These are phyloP conservation scores for Florisuga fusca DNA, from an alignment of 2,797 vertebrate genomes.

Conservation along the genomic window DNA sequence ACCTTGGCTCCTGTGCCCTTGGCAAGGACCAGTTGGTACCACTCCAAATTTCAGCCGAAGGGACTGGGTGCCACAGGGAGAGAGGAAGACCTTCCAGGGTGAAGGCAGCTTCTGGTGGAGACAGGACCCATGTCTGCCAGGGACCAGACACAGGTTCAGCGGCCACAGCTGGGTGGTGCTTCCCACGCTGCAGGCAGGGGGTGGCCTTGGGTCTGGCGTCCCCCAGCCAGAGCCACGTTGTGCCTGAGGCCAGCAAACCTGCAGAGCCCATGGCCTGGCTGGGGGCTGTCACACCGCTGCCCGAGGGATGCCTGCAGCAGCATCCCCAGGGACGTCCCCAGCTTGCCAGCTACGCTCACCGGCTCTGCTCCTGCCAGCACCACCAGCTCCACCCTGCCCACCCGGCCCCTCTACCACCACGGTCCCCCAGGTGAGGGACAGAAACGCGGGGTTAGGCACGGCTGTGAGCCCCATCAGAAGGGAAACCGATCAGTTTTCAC, in stretches of 20 bases:
- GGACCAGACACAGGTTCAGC: neutral
- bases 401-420: neutral
- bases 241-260: conserved; percentile 91
- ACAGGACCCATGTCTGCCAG: neutral
- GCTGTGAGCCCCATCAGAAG: neutral
- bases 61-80: neutral
- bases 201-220: neutral
- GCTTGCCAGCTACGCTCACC: neutral
- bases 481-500: neutral
- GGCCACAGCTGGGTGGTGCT: neutral
- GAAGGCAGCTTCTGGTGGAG: neutral
- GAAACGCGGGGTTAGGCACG: neutral
- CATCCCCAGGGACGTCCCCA: neutral
- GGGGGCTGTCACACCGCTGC: neutral
- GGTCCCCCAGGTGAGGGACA: neutral
- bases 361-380: neutral
- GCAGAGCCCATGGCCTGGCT: conserved; percentile 67
- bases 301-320: neutral
- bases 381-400: neutral
- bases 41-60: neutral
- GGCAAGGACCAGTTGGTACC: neutral
- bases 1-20: neutral
- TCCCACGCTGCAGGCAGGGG: neutral
- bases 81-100: neutral
- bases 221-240: neutral